Base-by-base conservation (phyloP, 2,888 invertebrate species). In the Erebia ligea region DNA sequence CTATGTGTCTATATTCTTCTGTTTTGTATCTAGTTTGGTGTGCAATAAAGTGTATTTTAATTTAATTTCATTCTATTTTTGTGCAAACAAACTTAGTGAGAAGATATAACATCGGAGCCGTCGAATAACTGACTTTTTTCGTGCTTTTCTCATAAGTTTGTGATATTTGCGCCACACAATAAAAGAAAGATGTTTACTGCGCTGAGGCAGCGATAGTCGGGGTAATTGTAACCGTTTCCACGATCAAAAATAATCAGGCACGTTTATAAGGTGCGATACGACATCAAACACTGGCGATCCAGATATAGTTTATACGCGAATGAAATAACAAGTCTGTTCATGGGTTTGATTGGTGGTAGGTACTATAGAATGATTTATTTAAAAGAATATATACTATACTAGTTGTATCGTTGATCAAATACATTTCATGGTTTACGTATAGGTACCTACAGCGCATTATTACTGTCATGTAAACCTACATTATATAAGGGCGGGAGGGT, bases 201-300 rank as follows among this genome's bases (percentile, higher is more conserved):
- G 78, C 77, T 76, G 74, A 76, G 75, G 80, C 78, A 82, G 79
- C 88, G 88, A 87, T 87, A 86, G 85, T 82, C 83, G 79, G 65
- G 85, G 84, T 85, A 83, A 90, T 87, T 90, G 90, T 90, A 91
- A 90, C 91, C 85, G 86, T 88, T 90, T 87, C 86, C 86, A 75
- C 75, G 83, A 83, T 82, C 80, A 75, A 83, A 84, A 90, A 89
- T 88, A 85, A 86, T 88, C 85, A 82, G 76, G 71, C 78, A 79
- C 81, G 81, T 81, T 83, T 82, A 85, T 82, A 82, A 85, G 82
- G 90, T 88, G 92, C 82, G 87, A 91, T 83, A 80, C 82, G 90
- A 91, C 83, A 85, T 75, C 85, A 72, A 85, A 77, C 91, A 91
- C 89, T 75, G 69, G 59, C 70, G 65, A 69, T 67, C 54, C 67